A percentile compares a stretch with the other conserved stretches of the same genome.
Conservation (phyloP, 2,797 vertebrate genomes). For the Acropternis orthonyx region DNA sequence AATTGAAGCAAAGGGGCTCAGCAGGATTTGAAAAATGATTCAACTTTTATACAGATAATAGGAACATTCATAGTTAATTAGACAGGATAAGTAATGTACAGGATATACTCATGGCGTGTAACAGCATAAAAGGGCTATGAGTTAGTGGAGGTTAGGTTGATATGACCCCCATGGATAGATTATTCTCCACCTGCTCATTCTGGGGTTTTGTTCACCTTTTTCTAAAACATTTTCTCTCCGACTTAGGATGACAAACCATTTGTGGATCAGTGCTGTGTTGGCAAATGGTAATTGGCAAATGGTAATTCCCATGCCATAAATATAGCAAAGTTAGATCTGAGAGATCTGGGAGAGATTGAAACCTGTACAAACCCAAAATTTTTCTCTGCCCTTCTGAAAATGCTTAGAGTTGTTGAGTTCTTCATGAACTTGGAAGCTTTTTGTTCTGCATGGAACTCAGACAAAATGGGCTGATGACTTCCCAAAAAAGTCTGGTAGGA, state of each 20-base stretch:
- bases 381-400: neutral
- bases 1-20: neutral
- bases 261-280: neutral
- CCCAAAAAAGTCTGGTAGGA: neutral
- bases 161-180: neutral
- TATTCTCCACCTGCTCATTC: neutral
- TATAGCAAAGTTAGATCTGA: neutral
- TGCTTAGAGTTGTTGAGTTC: rapidly evolving
- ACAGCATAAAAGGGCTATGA: neutral
- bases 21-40: neutral
- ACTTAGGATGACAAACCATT: neutral
- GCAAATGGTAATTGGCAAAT: neutral
- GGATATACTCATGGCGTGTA: neutral
- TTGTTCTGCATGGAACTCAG: neutral
- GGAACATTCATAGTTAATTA: conserved; percentile 11
- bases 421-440: neutral
- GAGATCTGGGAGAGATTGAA: neutral
- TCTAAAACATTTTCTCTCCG: neutral
- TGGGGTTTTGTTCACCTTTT: neutral
- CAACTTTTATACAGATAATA: neutral
- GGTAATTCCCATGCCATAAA: neutral
- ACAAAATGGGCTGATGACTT: neutral
- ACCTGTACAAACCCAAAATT: neutral
- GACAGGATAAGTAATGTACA: neutral
- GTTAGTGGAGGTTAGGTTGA: neutral